Conservation (phyloP, 2,797 vertebrate genomes). For the Columba guinea region DNA sequence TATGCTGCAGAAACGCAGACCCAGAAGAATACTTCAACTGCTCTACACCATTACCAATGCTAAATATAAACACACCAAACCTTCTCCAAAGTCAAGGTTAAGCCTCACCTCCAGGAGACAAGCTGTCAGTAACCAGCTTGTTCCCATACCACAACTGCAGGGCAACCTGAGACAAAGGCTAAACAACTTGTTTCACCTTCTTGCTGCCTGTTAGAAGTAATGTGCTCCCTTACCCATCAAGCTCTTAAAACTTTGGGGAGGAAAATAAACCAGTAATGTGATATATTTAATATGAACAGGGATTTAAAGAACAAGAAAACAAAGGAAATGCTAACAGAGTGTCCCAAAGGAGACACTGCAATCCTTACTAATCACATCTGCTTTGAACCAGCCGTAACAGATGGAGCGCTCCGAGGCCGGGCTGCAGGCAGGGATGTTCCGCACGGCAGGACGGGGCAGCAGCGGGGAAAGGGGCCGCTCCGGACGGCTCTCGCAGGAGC, state of each 20-base stretch:
- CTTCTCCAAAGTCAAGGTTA: neutral
- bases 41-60: neutral
- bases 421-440: neutral
- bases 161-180: neutral
- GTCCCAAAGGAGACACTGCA: neutral
- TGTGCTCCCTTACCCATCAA: accelerated
- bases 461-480: accelerated
- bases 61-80: neutral
- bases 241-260: neutral
- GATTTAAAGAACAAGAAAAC: too few relatives aligned
- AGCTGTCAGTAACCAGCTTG: neutral
- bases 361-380: neutral
- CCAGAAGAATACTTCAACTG: neutral
- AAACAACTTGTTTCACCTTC: neutral
- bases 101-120: neutral
- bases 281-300: accelerated
- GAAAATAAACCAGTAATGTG: accelerated
- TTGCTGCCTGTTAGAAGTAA: neutral
- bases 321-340: neutral
- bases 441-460: neutral
- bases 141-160: neutral
- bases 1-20: neutral
- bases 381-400: neutral
- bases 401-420: neutral
- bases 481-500: neutral